A percentile compares a stretch with the other conserved stretches of the same genome.
These are phyloP conservation scores for Brachystomella parvula DNA, from an alignment of 1,140 invertebrate genomes.

Conservation along the genomic window DNA sequence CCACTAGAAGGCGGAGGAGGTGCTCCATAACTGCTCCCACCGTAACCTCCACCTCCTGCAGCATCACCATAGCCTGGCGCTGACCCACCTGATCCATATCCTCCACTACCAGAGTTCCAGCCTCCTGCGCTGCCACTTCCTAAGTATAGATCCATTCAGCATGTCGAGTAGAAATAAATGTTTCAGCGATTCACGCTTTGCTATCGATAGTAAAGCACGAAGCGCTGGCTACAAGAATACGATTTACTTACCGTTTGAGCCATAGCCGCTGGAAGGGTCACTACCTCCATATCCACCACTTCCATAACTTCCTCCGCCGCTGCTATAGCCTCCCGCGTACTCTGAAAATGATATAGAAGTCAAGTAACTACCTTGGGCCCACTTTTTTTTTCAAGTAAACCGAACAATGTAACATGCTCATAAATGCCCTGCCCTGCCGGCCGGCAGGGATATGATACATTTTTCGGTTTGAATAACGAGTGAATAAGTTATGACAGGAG, in stretches of 20 bases:
- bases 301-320: conserved; percentile 24
- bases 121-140: conserved; percentile 1
- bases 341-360: conserved; percentile 15
- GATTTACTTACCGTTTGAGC: conserved; percentile 11
- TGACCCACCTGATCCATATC: background rate
- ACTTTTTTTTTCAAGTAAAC: background rate
- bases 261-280: background rate
- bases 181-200: background rate
- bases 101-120: background rate
- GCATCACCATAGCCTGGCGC: conserved; percentile 3
- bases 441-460: too few relatives aligned
- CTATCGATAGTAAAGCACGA: background rate
- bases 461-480: too few relatives aligned
- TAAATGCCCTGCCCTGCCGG: too few relatives aligned
- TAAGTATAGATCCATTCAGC: background rate
- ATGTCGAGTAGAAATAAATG: background rate
- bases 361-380: background rate
- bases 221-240: background rate
- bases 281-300: conserved; percentile 19
- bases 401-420: too few relatives aligned
- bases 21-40: background rate
- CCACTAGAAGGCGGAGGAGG: background rate
- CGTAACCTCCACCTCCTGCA: background rate
- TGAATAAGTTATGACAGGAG: background rate
- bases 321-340: conserved; percentile 28